These are phyloP conservation scores for Spodoptera exigua DNA, from an alignment of 2,888 invertebrate species.

Conservation along the genomic window DNA sequence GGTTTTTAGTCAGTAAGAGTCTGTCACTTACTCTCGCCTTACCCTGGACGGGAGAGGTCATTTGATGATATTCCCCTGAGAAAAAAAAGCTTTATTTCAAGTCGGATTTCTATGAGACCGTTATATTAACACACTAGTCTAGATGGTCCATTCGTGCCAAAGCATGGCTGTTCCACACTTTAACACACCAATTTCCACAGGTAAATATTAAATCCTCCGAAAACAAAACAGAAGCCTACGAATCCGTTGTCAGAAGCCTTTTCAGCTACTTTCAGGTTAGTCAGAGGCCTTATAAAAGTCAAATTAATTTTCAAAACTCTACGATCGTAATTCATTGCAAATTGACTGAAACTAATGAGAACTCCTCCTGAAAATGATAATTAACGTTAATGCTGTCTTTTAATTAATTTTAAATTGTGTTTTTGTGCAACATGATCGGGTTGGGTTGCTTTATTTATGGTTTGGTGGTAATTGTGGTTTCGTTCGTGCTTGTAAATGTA, in stretches of 20 bases:
- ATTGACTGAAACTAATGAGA: constrained; percentile 49
- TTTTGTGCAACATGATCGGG: constrained; percentile 34
- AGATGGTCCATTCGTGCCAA: too few relatives aligned
- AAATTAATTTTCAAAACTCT: constrained; percentile 35
- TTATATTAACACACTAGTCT: too few relatives aligned
- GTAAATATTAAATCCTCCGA: too few relatives aligned
- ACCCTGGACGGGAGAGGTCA: too few relatives aligned
- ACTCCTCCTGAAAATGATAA: constrained; percentile 40
- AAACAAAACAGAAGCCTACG: too few relatives aligned
- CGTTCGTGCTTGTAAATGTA: not conserved
- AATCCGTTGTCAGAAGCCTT: not conserved
- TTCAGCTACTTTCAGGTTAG: not conserved
- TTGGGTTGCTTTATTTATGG: constrained; percentile 3
- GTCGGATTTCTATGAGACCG: too few relatives aligned
- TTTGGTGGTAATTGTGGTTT: constrained; percentile 1
- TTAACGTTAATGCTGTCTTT: constrained; percentile 23
- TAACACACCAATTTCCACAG: too few relatives aligned
- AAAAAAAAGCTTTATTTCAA: too few relatives aligned
- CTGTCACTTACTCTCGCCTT: too few relatives aligned
- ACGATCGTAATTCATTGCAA: constrained; percentile 47
- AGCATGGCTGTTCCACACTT: too few relatives aligned
- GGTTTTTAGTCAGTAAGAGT: too few relatives aligned
- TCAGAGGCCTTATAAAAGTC: constrained; percentile 12
- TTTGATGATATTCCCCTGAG: too few relatives aligned
- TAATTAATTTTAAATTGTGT: constrained; percentile 47